Conservation (phyloP, 2,113 vertebrate species). For the Seriola dumerili region DNA sequence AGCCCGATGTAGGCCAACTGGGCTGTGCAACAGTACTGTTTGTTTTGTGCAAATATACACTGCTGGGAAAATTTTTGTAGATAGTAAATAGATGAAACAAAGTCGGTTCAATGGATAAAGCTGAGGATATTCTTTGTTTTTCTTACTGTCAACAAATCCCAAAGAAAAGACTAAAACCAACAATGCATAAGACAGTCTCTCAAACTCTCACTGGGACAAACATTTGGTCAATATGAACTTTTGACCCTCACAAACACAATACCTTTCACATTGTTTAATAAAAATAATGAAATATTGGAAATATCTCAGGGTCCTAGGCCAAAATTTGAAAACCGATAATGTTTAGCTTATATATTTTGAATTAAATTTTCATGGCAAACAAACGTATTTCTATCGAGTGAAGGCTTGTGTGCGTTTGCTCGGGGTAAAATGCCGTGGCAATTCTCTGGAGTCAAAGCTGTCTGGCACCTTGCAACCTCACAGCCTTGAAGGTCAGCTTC, state of each 20-base stretch:
- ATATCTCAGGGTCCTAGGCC: neutral
- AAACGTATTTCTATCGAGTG: slow-evolving; percentile 21
- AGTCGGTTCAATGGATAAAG: neutral
- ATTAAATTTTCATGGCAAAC: slow-evolving; percentile 27
- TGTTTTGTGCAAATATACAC: slow-evolving; percentile 11
- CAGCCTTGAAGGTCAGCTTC: slow-evolving; percentile 77
- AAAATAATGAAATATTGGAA: neutral
- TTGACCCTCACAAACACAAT: neutral
- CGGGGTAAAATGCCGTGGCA: slow-evolving; percentile 35
- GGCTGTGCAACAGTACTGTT: slow-evolving; percentile 2
- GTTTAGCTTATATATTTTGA: neutral
- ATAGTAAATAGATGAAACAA: slow-evolving; percentile 14
- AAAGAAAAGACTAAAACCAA: neutral
- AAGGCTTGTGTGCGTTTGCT: slow-evolving; percentile 32
- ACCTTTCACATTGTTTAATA: neutral
- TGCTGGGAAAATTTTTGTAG: neutral
- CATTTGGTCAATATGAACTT: neutral
- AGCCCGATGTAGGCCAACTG: slow-evolving; percentile 1
- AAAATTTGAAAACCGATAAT: neutral
- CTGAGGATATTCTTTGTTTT: neutral
- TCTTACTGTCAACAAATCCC: neutral
- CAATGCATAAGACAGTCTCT: neutral
- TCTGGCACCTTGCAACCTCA: slow-evolving; percentile 59
- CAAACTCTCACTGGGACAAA: neutral
- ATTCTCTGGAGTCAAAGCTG: slow-evolving; percentile 51